Conservation (phyloP, 2,888 invertebrate species). For the Polyommatus icarus region DNA sequence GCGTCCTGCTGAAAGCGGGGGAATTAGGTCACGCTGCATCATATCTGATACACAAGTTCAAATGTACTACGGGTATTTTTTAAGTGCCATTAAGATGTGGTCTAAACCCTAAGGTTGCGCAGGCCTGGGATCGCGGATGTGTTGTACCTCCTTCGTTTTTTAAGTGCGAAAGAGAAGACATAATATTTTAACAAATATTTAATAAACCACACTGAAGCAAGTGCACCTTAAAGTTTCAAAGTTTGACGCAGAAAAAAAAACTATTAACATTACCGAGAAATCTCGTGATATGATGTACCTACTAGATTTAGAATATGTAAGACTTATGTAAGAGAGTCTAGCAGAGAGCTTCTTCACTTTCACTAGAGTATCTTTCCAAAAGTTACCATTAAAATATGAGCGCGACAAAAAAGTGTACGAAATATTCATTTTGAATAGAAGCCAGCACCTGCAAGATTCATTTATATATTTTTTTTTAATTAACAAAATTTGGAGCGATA, state of each 20-base stretch:
- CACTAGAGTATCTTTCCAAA: too few relatives aligned
- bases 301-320: too few relatives aligned
- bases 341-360: too few relatives aligned
- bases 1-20: slow-evolving; percentile 77
- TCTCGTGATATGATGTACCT: neutral
- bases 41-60: slow-evolving; percentile 48
- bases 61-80: slow-evolving; percentile 10
- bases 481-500: neutral
- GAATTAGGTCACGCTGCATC: slow-evolving; percentile 77
- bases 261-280: neutral
- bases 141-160: neutral
- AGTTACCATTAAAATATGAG: too few relatives aligned
- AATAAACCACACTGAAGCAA: neutral
- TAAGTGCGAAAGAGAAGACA: neutral
- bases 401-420: neutral
- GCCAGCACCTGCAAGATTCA: too few relatives aligned
- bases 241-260: neutral
- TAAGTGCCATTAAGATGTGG: neutral
- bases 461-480: too few relatives aligned
- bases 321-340: too few relatives aligned
- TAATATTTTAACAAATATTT: neutral
- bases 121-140: neutral
- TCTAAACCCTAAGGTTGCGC: neutral
- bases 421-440: too few relatives aligned
- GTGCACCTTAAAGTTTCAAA: neutral